Evolutionary conservation across 2,113 vertebrate species (phyloP).

Genomic region (Hylia prasina): DNA sequence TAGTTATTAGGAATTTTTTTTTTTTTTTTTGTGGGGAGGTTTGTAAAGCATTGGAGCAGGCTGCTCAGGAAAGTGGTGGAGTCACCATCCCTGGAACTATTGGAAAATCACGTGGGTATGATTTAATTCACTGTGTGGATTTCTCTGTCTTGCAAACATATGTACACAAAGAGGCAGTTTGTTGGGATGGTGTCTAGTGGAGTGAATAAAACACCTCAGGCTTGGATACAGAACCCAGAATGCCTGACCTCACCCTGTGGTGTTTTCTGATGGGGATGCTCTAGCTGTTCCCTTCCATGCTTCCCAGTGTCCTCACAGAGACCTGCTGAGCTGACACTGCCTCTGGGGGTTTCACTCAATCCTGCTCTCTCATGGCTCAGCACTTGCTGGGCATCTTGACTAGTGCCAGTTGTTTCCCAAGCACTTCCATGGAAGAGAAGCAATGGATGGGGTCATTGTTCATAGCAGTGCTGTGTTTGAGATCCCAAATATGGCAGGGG

Average conservation of each 20-base stretch:
- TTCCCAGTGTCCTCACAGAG: neutral
- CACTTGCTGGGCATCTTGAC: neutral
- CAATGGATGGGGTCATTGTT: rapidly evolving
- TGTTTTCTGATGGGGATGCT: neutral
- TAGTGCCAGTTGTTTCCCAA: neutral
- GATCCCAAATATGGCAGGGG: neutral
- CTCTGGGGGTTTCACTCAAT: neutral
- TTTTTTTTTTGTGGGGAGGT: neutral
- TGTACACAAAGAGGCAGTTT: neutral
- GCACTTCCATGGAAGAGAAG: neutral
- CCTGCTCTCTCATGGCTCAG: neutral
- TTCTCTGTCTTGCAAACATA: neutral
- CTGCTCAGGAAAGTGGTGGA: neutral
- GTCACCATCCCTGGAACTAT: neutral
- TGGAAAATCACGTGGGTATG: neutral
- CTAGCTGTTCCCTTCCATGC: neutral
- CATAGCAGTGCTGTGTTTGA: neutral
- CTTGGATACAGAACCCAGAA: neutral
- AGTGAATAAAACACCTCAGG: neutral
- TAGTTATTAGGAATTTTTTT: neutral
- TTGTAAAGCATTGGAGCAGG: neutral
- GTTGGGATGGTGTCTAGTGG: neutral
- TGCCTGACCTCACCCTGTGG: neutral
- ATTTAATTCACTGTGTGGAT: neutral
- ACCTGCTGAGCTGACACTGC: neutral